A percentile compares a stretch with the other conserved stretches of the same genome.
phyloP scores from a whole-genome alignment of 2,113 vertebrate genomes.

The Lucifuga dentata region DNA sequence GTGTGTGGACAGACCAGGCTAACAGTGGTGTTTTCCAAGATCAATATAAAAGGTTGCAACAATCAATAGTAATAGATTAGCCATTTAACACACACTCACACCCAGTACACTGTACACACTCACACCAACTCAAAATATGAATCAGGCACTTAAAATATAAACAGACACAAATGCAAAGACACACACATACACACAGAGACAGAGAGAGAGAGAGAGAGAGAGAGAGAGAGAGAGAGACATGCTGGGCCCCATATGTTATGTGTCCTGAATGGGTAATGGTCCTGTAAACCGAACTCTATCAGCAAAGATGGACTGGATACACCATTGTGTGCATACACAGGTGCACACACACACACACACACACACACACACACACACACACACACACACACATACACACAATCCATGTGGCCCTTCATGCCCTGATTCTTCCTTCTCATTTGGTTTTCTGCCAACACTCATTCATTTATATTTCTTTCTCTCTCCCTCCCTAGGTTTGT shows the following conservation, averaged over 20 bases:
- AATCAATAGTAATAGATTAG: conserved; percentile 26
- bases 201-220: too few species aligned
- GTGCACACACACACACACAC: conserved; percentile 18
- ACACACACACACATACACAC: conserved; percentile 20
- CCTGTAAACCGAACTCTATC: conserved; percentile 21
- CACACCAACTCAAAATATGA: neutral
- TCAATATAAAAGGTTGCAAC: conserved; percentile 24
- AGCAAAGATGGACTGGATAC: neutral
- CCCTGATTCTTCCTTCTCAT: conserved; percentile 12
- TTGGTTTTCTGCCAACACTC: conserved; percentile 11
- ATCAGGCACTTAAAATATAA: too few species aligned
- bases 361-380: conserved; percentile 6
- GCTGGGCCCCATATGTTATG: conserved; percentile 71
- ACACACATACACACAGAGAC: neutral
- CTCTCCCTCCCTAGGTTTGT: neutral
- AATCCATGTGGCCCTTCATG: neutral
- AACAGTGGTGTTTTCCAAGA: conserved; percentile 1
- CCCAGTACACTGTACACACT: too few species aligned
- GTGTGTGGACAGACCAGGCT: neutral
- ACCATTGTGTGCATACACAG: neutral
- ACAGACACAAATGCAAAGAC: too few species aligned
- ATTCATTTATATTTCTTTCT: neutral
- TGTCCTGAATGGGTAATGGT: conserved; percentile 74
- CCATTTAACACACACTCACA: neutral
- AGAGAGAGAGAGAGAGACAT: neutral